Evolutionary conservation across 1,140 invertebrate species (phyloP), one percentile per base, ranked within the genome.

Genomic region (Drosophila azteca): DNA sequence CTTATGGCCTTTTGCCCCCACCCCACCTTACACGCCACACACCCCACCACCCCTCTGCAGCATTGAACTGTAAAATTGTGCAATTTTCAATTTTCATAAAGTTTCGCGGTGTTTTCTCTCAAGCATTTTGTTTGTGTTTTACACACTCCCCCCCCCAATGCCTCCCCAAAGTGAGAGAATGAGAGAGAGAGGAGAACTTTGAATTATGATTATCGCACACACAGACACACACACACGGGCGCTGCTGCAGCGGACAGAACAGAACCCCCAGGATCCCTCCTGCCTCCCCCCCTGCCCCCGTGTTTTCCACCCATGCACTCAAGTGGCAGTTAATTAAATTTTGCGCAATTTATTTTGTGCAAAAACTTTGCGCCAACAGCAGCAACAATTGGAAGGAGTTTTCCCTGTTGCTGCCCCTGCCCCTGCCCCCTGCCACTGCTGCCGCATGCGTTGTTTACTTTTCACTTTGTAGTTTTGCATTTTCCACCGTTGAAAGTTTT

Each of bases 301-400:
- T 20, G 9, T 53, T 24, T 60, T 62, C 71, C 43, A 52, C 73
- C 77, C 60, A 74, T 73, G 78, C 82, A 82, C 82, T 85, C 74
- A 85, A 85, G 83, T 88, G 82, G 35, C 82, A 85, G 82, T 85
- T 85, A 85, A 85, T 85, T 85, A 88, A 85, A 88, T 85, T 85
- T 85, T 85, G 74, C 65, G 83, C 82, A 85, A 85, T 85, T 85
- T 85, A 88, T 88, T 82, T 77, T 85, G 82, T 65, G 73, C 77
- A 81, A 80, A 39, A 84, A 87, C 72, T 84, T 84, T 87, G 58
- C 57, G 7, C 75, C 64, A 71, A 64, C 79, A 79, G 72, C 62
- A 81, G 49, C 64, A 76, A 67, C 70, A 71, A 67, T 71, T 60
- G 46, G 24, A 70, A 51, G 59, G 35, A 39, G 35, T 13, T 39